Percentiles rank a stretch among this genome's conserved stretches.
phyloP scores from a whole-genome alignment of 2,797 vertebrate species.

The Alfaro cultratus region DNA sequence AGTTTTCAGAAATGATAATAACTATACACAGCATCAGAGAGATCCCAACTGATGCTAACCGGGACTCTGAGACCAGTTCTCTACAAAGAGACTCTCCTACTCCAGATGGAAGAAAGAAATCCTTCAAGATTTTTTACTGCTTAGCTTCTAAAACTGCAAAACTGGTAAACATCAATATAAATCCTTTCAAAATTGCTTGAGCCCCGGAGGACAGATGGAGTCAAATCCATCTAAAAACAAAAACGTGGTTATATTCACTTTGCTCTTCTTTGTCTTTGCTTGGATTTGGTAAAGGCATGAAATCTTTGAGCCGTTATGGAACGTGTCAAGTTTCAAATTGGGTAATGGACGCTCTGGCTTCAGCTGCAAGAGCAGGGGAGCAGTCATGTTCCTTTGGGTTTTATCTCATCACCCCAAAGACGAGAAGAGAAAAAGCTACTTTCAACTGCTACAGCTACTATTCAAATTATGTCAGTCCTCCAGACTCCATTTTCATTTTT shows the following conservation, averaged over 20 bases:
- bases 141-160: slow-evolving; percentile 33
- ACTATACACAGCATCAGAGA: neutral
- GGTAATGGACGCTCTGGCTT: slow-evolving; percentile 18
- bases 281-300: slow-evolving; percentile 3
- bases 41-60: neutral
- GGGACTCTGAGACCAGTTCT: neutral
- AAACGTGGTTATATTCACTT: slow-evolving; percentile 9
- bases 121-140: slow-evolving; percentile 23
- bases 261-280: slow-evolving; percentile 14
- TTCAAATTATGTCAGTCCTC: slow-evolving; percentile 1
- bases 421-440: slow-evolving; percentile 8
- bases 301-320: slow-evolving; percentile 21
- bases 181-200: slow-evolving; percentile 21
- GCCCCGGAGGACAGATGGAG: slow-evolving; percentile 25
- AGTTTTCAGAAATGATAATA: neutral
- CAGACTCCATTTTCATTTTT: neutral
- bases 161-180: slow-evolving; percentile 40
- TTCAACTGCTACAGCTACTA: slow-evolving; percentile 4
- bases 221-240: slow-evolving; percentile 11
- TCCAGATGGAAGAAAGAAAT: neutral
- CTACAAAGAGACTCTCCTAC: neutral
- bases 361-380: slow-evolving; percentile 19
- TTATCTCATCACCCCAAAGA: neutral
- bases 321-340: slow-evolving; percentile 30
- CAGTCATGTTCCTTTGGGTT: slow-evolving; percentile 13